Percentiles rank a stretch among this genome's conserved stretches.
Conservation (phyloP, 2,888 invertebrate genomes). For the Melitaea athalia region DNA sequence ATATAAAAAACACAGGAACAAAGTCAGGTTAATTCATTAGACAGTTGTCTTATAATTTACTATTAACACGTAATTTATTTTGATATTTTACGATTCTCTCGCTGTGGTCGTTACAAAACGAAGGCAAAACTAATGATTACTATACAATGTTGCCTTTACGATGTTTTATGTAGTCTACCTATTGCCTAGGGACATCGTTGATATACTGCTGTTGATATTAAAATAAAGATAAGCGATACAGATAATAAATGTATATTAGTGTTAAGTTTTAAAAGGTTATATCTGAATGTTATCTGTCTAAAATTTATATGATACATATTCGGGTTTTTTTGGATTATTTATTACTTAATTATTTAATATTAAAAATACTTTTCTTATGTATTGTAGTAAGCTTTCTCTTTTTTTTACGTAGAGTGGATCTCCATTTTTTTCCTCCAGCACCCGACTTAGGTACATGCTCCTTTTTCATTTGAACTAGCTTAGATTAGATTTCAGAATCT, state of each 20-base stretch:
- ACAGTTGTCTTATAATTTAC: slow-evolving; percentile 40
- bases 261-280: slow-evolving; percentile 4
- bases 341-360: neutral
- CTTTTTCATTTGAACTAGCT: too few relatives aligned
- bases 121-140: slow-evolving; percentile 48
- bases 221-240: slow-evolving; percentile 19
- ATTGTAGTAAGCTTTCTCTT: neutral
- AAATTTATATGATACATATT: neutral
- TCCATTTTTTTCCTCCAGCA: neutral
- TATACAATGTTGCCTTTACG: slow-evolving; percentile 54
- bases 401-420: neutral
- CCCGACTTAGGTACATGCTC: too few relatives aligned
- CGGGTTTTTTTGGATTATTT: neutral
- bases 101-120: slow-evolving; percentile 48
- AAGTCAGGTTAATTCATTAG: slow-evolving; percentile 7
- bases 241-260: slow-evolving; percentile 5
- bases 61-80: slow-evolving; percentile 55
- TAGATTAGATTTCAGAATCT: too few relatives aligned
- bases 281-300: slow-evolving; percentile 1
- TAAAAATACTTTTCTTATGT: neutral
- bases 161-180: slow-evolving; percentile 19
- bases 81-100: slow-evolving; percentile 51
- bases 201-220: slow-evolving; percentile 24
- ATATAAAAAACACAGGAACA: neutral
- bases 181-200: slow-evolving; percentile 25